Percentiles rank a stretch among this genome's conserved stretches.
Evolutionary conservation across 2,113 vertebrate genomes (phyloP).

Genomic region (Parus major): DNA sequence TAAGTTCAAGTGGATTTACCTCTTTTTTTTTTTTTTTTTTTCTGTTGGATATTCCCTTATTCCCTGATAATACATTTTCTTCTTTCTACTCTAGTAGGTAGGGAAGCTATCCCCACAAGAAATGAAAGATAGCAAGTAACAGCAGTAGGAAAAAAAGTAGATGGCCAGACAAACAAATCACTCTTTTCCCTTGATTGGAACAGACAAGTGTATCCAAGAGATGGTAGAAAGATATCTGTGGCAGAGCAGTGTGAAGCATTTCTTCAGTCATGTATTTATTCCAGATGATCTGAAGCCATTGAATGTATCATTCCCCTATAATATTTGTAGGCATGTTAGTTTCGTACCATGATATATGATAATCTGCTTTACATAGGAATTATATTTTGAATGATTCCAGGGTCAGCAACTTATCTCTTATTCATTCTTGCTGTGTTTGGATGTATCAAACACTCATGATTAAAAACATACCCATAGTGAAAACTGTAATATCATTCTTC

Average conservation of each 20-base stretch:
- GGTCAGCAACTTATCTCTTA: neutral
- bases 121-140: neutral
- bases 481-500: neutral
- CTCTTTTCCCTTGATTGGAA: neutral
- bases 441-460: neutral
- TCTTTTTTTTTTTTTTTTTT: neutral
- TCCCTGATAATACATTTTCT: neutral
- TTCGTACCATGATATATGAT: neutral
- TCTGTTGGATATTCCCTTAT: neutral
- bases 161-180: neutral
- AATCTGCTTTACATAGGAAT: neutral
- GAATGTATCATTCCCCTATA: neutral
- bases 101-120: neutral
- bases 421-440: neutral
- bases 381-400: neutral
- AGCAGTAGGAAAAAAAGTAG: neutral
- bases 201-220: neutral
- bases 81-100: neutral
- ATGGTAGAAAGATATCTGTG: neutral
- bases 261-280: neutral
- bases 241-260: neutral
- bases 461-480: neutral
- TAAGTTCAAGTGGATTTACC: neutral
- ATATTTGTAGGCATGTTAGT: neutral
- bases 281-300: neutral